Conservation (phyloP, 2,797 vertebrate genomes). For the Gastrophryne carolinensis region DNA sequence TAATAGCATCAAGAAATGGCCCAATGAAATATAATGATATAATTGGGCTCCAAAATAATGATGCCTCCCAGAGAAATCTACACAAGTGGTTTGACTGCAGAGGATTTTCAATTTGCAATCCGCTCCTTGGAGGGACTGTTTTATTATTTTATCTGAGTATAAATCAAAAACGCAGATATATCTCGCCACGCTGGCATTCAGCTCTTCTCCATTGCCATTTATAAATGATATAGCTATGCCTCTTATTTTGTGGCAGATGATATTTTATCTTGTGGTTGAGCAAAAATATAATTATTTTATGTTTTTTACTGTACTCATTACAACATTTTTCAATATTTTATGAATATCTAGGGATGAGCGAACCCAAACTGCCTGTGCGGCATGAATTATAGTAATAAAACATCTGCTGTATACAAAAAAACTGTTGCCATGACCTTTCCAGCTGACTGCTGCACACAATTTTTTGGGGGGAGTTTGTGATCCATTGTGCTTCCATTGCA, state of each 20-base stretch:
- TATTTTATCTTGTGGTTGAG: background rate
- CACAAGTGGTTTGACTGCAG: constrained; percentile 14
- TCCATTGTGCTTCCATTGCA: too few species aligned
- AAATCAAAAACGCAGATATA: constrained; percentile 8
- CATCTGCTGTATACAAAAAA: too few species aligned
- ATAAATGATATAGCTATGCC: background rate
- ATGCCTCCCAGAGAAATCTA: constrained; percentile 26
- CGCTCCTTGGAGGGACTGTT: background rate
- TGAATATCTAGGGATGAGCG: too few species aligned
- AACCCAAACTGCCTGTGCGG: too few species aligned
- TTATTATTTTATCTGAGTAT: constrained; percentile 28
- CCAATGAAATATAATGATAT: constrained; percentile 37
- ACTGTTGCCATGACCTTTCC: too few species aligned
- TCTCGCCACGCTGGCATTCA: background rate
- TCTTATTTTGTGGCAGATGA: background rate
- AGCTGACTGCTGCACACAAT: too few species aligned
- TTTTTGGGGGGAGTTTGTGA: too few species aligned
- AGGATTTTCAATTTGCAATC: constrained; percentile 10
- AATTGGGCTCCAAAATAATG: constrained; percentile 40
- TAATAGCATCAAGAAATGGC: constrained; percentile 30
- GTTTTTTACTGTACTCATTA: too few species aligned
- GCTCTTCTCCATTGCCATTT: background rate
- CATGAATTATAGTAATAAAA: too few species aligned
- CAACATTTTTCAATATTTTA: too few species aligned
- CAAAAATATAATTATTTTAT: background rate